Base-by-base conservation (phyloP, 2,113 vertebrate genomes). In the Dasypus novemcinctus region DNA sequence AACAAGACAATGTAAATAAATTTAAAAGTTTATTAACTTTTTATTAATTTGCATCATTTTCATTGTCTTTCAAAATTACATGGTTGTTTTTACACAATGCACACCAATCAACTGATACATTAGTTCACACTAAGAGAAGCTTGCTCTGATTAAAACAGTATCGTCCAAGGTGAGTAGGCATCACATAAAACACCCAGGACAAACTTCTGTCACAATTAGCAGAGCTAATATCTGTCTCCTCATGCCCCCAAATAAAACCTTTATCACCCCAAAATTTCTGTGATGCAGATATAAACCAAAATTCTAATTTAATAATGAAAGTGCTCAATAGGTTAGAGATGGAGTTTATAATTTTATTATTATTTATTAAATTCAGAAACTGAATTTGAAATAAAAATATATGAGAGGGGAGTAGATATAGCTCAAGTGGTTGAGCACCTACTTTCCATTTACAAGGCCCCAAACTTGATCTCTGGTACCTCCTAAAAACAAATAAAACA, bases 41-140 rank as follows among this genome's bases (percentile, higher is more conserved):
- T 96, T 96, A 95, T 82, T 96, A 66, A 80, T 92, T 78, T 74
- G 0, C 6, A 64, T 75, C 38, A 46, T 61, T 80, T 79, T 57
- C 54, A 71, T 38, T 92, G 27, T 84, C 76, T 18, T 83, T 75
- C 63, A 64, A 82, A 85, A 93, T 41, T 78, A 83, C 84, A 81
- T 84, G 43, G 71, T 83, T 25, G 27, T 1, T 78, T 78, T 92
- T 38, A 31, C 12, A 13, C 31, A 96, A 57, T 18, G 68, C 69
- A 88, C 54, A 95, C 33, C 52, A 63, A 86, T 86, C n/a, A 85
- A 41, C 27, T 21, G 15, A 57, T 25, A 13, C 10, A 69, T 72
- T 76, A 87, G 90, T 87, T 68, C 11, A 91, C 7, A 76, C 21
- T 20, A 31, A 54, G 81, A 59, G 61, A 90, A 93, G 41, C 8